Base-by-base conservation (phyloP, 2,888 invertebrate species). In the Cerastoderma edule region DNA sequence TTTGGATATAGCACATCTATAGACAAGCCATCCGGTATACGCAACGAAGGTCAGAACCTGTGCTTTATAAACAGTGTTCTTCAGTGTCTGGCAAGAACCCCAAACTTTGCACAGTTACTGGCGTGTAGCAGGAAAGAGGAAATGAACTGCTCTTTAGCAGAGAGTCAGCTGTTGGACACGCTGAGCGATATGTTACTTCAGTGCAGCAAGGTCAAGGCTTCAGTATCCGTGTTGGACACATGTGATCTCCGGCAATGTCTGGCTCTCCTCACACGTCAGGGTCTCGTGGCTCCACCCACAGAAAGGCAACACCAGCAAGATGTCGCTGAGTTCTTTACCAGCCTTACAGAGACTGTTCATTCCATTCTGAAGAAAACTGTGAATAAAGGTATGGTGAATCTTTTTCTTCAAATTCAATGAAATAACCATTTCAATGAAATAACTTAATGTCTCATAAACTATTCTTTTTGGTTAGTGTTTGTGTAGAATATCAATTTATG, bases 31-130 rank as follows among this genome's bases (percentile, higher is more conserved):
- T 85, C 87, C 32, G 92, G 92, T 2, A 74, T 92, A 39, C 78
- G 83, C 57, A 91, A 91, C 78, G 87, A 87, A 67, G 89, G 90
- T 8, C 89, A 89, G 64, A 91, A 91, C 70, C 66, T 91, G 64
- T 92, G 92, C 75, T 92, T 91, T 75, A 86, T 91, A 80, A 92
- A 91, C 79, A 84, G 89, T 48, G 85, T 91, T n/a, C 71, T 92
- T 24, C 92, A 92, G 82, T 91, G 91, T 77, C 71, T 91, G 32
- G 85, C 90, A 3, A 83, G 89, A 35, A 89, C 83, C n/a, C 91
- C 91, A 8, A 78, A 84, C 35, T 80, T 92, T 5, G 83, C 85
- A 6, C 72, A 83, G 13, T 79, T 83, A 33, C 83, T 91, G 13
- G 67, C 77, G 6, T 78, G 67, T 30, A 85, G 87, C 64, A 78